Evolutionary conservation across 2,888 invertebrate species (phyloP), one percentile per base, ranked within the genome.

Genomic region (Troilus luridus): DNA sequence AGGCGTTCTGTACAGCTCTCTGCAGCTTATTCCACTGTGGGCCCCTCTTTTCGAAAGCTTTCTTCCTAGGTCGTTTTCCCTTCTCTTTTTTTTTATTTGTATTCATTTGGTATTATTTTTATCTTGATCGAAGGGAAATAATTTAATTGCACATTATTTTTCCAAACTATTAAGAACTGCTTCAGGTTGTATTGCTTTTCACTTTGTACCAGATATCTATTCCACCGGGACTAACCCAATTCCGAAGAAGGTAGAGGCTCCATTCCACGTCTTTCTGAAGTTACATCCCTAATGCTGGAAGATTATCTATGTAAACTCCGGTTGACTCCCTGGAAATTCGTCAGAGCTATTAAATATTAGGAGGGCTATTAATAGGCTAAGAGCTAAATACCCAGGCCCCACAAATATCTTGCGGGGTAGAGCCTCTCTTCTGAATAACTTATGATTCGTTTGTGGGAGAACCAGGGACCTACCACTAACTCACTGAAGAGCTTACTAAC

Each of bases 371-470:
- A 85, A 85, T 85, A 85, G 11, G 10, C 85, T 85, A 56, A 85
- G 85, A 85, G 85, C 85, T 85, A 85, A 85, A 85, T 56, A 85
- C 85, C 41, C 11, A 21, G n/a, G 85, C 85, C 56, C 85, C 85
- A 58, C 85, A 85, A 85, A 85, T 85, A 85, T 85, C 85, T 56
- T 41, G 41, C 0, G 72, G 24, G 27, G 14, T 77, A 85, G 85
- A 21, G 56, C 85, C 21, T 8, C 11, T 7, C 85, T 12, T 11
- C 9, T 85, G 85, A 85, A 85, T 85, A 56, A 85, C n/a, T n/a
- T 56, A 85, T 85, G 85, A 85, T 85, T 85, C 85, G 85, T 85
- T 85, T 85, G 85, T 85, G 85, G n/a, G 85, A 56, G 54, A 11
- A 41, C 12, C n/a, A 6, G 56, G 21, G 56, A 56, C 21, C 56